Conservation (phyloP, 2,888 invertebrate species). For the Piscicola geometra region DNA sequence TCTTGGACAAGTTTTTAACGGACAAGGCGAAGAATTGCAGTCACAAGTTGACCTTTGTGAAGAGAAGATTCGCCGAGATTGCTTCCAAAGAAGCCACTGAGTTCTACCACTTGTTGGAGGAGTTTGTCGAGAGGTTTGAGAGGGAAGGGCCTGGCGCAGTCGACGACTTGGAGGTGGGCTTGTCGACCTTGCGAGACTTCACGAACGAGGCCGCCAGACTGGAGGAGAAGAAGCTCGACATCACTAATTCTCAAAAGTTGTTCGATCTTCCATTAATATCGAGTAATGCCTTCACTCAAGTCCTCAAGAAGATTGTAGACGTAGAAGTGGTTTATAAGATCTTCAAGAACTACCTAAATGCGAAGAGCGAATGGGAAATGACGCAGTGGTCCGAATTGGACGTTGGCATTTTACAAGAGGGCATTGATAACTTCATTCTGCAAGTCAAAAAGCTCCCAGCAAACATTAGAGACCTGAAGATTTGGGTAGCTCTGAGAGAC, state of each 20-base stretch:
- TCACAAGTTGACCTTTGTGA: constrained; percentile 64
- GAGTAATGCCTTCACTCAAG: constrained; percentile 67
- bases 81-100: constrained; percentile 71
- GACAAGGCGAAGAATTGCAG: constrained; percentile 56
- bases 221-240: constrained; percentile 64
- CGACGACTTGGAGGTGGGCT: constrained; percentile 66
- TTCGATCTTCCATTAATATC: constrained; percentile 81
- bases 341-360: constrained; percentile 69
- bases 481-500: constrained; percentile 68
- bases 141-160: constrained; percentile 74
- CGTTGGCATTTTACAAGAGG: constrained; percentile 74
- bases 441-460: constrained; percentile 73
- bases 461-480: constrained; percentile 59
- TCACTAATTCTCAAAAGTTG: constrained; percentile 73
- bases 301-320: constrained; percentile 57
- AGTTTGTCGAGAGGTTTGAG: constrained; percentile 71
- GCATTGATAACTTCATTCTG: constrained; percentile 77
- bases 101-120: constrained; percentile 63
- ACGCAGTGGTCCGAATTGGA: constrained; percentile 82
- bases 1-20: constrained; percentile 54
- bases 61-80: constrained; percentile 75
- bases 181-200: constrained; percentile 61
- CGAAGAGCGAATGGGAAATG: constrained; percentile 75
- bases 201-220: constrained; percentile 65
- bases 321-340: constrained; percentile 73